A percentile compares a stretch with the other conserved stretches of the same genome.
Conservation (phyloP, 2,797 vertebrate species). For the Chrysocyon brachyurus region DNA sequence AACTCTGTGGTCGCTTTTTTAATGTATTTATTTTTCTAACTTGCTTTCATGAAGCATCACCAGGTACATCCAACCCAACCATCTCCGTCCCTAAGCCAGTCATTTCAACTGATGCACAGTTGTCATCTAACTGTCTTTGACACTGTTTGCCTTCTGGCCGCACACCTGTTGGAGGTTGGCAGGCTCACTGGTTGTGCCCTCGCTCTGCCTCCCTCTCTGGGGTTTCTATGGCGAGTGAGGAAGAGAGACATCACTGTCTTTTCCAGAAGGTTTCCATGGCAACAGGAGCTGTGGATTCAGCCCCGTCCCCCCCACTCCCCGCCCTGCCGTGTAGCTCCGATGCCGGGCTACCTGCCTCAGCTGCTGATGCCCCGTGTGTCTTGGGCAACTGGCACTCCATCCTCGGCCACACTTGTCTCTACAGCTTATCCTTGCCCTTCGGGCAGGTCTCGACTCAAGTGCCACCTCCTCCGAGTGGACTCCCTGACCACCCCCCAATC, state of each 20-base stretch:
- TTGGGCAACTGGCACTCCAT: accelerated
- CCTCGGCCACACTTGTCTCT: accelerated
- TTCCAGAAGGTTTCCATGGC: neutral
- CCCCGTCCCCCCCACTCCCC: accelerated
- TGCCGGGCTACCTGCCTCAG: accelerated
- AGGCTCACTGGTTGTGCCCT: accelerated
- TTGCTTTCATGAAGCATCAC: neutral
- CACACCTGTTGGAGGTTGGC: neutral
- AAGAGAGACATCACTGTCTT: neutral
- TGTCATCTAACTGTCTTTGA: neutral
- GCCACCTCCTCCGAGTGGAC: neutral
- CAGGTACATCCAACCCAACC: neutral
- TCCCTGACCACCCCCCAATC: accelerated
- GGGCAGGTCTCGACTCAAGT: neutral
- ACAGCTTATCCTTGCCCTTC: neutral
- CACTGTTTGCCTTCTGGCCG: accelerated
- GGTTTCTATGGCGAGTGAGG: neutral
- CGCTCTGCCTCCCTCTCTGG: accelerated
- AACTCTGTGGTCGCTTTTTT: neutral
- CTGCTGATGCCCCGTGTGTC: accelerated
- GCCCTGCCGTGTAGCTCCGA: neutral
- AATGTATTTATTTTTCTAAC: neutral
- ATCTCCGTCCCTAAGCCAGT: no score
- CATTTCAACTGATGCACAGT: accelerated
- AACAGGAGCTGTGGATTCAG: neutral